phyloP scores from a whole-genome alignment of 2,888 invertebrate genomes.

The Pandemis heparana region DNA sequence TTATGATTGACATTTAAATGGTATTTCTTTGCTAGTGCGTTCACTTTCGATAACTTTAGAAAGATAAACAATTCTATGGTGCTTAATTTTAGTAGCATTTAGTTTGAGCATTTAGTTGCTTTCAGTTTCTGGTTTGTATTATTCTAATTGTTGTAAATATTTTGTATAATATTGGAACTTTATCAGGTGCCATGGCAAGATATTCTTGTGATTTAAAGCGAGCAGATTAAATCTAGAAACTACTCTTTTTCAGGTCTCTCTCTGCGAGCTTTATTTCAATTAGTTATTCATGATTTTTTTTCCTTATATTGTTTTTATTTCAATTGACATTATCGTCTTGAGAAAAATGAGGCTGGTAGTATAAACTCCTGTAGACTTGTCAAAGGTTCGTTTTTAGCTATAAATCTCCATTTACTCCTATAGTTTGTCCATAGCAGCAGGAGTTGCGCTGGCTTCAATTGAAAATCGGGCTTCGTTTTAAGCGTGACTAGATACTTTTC shows the following conservation, averaged over 20 bases:
- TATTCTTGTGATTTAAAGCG: slow-evolving; percentile 45
- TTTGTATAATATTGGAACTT: slow-evolving; percentile 12
- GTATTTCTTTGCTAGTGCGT: neutral
- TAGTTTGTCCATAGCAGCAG: neutral
- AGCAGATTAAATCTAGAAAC: neutral
- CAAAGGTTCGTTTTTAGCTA: neutral
- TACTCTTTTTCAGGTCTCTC: neutral
- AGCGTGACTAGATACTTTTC: neutral
- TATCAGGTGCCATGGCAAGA: slow-evolving; percentile 25
- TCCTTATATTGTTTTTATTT: too few species aligned
- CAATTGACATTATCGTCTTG: too few species aligned
- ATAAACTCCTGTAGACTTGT: neutral
- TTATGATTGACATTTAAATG: neutral
- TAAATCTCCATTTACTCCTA: neutral
- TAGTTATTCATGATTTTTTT: too few species aligned
- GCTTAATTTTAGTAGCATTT: slow-evolving; percentile 78
- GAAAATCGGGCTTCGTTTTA: neutral
- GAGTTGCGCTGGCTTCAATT: neutral
- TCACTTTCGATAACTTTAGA: slow-evolving; percentile 4
- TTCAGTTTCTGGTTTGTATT: slow-evolving; percentile 53
- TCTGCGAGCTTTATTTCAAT: neutral
- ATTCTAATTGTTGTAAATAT: slow-evolving; percentile 50
- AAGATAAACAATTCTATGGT: slow-evolving; percentile 55
- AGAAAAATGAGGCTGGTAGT: neutral
- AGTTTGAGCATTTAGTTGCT: slow-evolving; percentile 81